phyloP scores from a whole-genome alignment of 2,888 invertebrate genomes.

The Allolobophora icterica region DNA sequence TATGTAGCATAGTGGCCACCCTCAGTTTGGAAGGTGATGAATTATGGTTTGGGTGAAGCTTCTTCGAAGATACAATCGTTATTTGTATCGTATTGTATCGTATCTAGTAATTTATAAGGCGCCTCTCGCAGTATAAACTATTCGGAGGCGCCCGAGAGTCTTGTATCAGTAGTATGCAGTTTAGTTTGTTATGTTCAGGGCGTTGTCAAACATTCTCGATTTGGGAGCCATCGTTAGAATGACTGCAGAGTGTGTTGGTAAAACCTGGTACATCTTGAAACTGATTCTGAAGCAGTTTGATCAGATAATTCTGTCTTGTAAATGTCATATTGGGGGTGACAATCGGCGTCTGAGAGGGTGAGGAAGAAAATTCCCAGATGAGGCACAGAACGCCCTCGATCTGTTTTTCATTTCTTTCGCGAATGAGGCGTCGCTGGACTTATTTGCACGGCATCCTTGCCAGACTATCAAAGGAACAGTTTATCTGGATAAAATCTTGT shows the following conservation, averaged over 20 bases:
- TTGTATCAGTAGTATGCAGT: neutral
- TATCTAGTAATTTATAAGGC: too few relatives aligned
- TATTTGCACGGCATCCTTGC: neutral
- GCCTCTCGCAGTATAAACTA: too few relatives aligned
- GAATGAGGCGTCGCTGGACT: neutral
- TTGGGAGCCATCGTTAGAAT: neutral
- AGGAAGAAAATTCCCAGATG: neutral
- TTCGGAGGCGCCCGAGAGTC: too few relatives aligned
- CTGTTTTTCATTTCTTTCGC: neutral
- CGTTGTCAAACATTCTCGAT: neutral
- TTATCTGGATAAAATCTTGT: constrained; percentile 13
- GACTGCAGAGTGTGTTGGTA: neutral
- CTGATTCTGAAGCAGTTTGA: neutral
- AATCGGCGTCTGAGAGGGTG: neutral
- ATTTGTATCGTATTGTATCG: too few relatives aligned
- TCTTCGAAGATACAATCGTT: neutral
- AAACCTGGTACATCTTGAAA: neutral
- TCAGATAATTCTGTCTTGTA: neutral
- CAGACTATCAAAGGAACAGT: neutral
- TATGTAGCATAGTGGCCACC: neutral
- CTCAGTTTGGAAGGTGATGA: neutral
- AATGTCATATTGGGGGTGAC: neutral
- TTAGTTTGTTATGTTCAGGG: neutral
- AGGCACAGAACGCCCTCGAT: neutral
- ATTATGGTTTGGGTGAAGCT: neutral